These are phyloP conservation scores for Varecia variegata DNA, from an alignment of 2,797 vertebrate species.

Conservation along the genomic window DNA sequence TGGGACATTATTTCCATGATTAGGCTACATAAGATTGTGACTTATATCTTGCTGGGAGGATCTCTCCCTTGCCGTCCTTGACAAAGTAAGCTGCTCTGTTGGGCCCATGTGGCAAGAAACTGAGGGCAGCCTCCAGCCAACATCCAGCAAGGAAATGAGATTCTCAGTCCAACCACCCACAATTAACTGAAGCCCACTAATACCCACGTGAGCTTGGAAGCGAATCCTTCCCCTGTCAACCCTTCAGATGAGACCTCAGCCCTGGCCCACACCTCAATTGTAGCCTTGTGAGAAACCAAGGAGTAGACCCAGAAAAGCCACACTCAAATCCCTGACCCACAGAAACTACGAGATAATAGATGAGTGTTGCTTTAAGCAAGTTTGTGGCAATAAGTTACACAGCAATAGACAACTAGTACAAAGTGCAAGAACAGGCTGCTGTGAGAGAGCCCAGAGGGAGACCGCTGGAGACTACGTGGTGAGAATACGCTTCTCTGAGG, in stretches of 20 bases:
- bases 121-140: neutral
- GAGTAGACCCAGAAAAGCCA: neutral
- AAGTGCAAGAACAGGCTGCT: neutral
- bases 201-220: neutral
- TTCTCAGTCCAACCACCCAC: neutral
- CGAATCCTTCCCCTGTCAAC: neutral
- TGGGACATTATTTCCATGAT: neutral
- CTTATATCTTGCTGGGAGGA: neutral
- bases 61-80: neutral
- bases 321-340: neutral
- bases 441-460: neutral
- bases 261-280: too few relatives aligned
- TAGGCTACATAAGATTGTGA: neutral
- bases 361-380: neutral
- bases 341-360: neutral
- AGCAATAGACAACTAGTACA: neutral
- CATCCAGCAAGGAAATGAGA: neutral
- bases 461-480: neutral
- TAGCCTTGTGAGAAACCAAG: neutral
- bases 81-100: neutral
- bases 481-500: neutral
- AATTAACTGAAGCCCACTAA: neutral
- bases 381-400: neutral
- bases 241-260: neutral
- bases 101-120: neutral